These are phyloP conservation scores for Tetropium fuscum DNA, from an alignment of 2,888 invertebrate genomes.

Conservation along the genomic window DNA sequence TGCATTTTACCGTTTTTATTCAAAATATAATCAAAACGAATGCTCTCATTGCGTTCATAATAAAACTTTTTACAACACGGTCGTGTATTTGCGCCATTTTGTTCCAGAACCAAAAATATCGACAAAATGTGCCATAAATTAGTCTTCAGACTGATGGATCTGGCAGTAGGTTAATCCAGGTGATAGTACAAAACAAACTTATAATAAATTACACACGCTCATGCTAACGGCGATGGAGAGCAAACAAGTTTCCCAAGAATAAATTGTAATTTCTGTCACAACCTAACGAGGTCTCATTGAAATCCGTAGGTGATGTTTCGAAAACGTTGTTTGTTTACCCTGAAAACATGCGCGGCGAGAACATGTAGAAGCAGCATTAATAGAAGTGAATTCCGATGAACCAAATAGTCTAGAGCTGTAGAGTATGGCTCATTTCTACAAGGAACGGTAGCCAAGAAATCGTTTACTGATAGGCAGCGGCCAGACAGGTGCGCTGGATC, in stretches of 20 bases:
- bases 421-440: no score
- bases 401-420: slow-evolving; percentile 25
- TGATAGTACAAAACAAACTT: no score
- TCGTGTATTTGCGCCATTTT: no score
- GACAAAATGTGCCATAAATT: no score
- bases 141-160: no score
- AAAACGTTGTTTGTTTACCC: slow-evolving; percentile 31
- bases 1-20: no score
- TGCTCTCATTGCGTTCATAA: no score
- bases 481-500: slow-evolving; percentile 54
- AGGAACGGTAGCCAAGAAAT: slow-evolving; percentile 51
- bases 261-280: background rate
- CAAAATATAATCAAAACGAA: no score
- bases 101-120: no score
- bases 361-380: slow-evolving; percentile 10
- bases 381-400: slow-evolving; percentile 25
- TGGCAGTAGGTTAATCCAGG: no score
- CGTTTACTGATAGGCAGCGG: slow-evolving; percentile 39
- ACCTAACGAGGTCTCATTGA: slow-evolving; percentile 12
- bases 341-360: slow-evolving; percentile 27
- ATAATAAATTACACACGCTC: background rate
- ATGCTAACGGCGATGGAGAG: background rate
- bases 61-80: no score
- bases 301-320: slow-evolving; percentile 12
- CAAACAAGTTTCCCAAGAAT: background rate